phyloP scores from a whole-genome alignment of 2,888 invertebrate genomes.

The Nineta flava region DNA sequence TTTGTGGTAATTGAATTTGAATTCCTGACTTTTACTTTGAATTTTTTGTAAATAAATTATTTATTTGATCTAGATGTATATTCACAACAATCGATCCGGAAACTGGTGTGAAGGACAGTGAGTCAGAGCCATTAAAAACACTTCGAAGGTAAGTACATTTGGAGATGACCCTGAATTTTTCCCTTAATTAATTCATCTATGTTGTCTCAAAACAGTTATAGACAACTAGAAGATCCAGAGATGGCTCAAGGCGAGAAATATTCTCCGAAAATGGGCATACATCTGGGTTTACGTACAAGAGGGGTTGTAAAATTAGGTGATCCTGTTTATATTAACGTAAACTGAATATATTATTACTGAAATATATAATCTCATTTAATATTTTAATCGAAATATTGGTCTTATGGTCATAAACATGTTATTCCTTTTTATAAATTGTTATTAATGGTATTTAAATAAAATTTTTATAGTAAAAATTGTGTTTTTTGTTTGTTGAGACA shows the following conservation, averaged over 20 bases:
- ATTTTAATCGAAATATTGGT: too few species aligned
- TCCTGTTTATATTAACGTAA: conserved; percentile 30
- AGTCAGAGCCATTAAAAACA: conserved; percentile 47
- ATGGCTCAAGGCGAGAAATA: conserved; percentile 20
- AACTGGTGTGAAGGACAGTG: conserved; percentile 40
- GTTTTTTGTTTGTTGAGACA: too few species aligned
- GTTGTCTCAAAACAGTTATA: conserved; percentile 21
- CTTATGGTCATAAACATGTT: too few species aligned
- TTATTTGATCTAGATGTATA: conserved; percentile 36
- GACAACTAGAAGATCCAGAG: conserved; percentile 23
- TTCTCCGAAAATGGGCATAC: conserved; percentile 34
- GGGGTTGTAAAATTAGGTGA: conserved; percentile 32
- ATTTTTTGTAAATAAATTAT: background rate
- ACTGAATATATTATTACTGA: too few species aligned
- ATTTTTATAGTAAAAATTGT: too few species aligned
- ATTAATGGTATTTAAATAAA: too few species aligned
- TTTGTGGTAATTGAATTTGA: background rate
- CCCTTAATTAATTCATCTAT: background rate
- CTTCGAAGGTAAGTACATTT: conserved; percentile 36
- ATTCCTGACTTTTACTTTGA: background rate
- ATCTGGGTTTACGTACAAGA: conserved; percentile 29
- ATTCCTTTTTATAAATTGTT: too few species aligned
- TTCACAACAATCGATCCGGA: conserved; percentile 53
- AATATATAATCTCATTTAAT: too few species aligned
- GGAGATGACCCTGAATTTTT: background rate